phyloP scores from a whole-genome alignment of 1,140 invertebrate genomes.

The Cepaea nemoralis region DNA sequence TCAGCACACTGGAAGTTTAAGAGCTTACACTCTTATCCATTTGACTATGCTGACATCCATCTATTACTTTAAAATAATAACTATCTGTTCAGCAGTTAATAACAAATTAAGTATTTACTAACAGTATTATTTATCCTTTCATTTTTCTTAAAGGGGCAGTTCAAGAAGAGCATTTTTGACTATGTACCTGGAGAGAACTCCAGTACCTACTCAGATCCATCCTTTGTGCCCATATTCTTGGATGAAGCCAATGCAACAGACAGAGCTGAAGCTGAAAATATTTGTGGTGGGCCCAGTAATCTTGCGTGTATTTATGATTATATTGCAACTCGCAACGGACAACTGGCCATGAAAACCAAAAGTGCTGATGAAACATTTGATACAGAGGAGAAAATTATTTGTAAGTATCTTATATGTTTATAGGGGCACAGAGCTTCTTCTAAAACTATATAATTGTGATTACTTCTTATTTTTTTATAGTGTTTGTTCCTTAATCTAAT shows the following conservation, averaged over 20 bases:
- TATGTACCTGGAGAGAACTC: constrained; percentile 12
- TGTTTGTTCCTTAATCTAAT: no score
- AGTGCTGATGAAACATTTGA: background rate
- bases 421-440: background rate
- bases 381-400: background rate
- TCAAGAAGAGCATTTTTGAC: background rate
- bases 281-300: background rate
- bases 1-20: no score
- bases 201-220: background rate
- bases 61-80: no score
- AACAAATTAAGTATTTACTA: background rate
- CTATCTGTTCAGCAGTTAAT: no score
- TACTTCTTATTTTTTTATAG: no score
- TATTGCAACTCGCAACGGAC: constrained; percentile 13
- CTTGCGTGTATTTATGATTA: constrained; percentile 35
- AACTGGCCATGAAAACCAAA: constrained; percentile 3
- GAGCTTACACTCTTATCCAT: no score
- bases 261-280: background rate
- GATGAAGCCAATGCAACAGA: background rate
- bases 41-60: no score
- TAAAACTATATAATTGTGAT: no score
- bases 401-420: constrained; percentile 1
- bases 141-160: background rate
- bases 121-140: background rate
- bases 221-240: constrained; percentile 19